These are phyloP conservation scores for Macquaria ambigua DNA, from an alignment of 2,113 vertebrate genomes.

Conservation along the genomic window DNA sequence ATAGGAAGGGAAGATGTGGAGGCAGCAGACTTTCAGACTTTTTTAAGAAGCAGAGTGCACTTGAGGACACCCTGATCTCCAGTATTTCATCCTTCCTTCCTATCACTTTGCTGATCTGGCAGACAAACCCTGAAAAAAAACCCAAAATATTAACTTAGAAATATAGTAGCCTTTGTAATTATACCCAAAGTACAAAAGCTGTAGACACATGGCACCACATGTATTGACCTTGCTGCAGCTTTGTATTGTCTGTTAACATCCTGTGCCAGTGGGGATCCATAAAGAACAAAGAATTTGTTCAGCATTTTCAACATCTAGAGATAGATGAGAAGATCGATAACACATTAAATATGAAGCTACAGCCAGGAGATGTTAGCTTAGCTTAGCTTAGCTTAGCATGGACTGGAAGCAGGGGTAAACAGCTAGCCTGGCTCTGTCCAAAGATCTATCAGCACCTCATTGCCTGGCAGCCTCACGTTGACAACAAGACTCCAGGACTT, in stretches of 20 bases:
- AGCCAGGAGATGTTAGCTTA: not conserved
- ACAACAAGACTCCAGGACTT: not conserved
- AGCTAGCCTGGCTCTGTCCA: not conserved
- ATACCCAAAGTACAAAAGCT: constrained; percentile 1
- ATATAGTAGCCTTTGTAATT: not conserved
- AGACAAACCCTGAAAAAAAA: not conserved
- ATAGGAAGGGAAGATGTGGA: constrained; percentile 22
- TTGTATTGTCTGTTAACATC: not conserved
- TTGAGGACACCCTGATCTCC: constrained; percentile 20
- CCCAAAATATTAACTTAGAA: not conserved
- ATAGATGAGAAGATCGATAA: not conserved
- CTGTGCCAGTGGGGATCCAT: not conserved
- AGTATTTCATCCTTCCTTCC: constrained; percentile 22
- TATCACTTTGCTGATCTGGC: constrained; percentile 22
- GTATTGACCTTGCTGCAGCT: not conserved
- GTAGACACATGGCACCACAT: not conserved
- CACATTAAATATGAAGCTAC: not conserved
- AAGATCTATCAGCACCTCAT: not conserved
- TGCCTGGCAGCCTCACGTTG: not conserved
- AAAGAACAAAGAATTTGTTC: constrained; percentile 6
- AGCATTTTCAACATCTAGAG: not conserved
- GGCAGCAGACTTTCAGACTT: constrained; percentile 1
- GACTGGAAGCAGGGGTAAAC: not conserved
- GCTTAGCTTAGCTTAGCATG: constrained; percentile 6
- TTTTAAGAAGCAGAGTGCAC: not conserved